Evolutionary conservation across 92 coral and sea anemone genomes (phyloP).

Genomic region (Epizoanthus stellaris): DNA sequence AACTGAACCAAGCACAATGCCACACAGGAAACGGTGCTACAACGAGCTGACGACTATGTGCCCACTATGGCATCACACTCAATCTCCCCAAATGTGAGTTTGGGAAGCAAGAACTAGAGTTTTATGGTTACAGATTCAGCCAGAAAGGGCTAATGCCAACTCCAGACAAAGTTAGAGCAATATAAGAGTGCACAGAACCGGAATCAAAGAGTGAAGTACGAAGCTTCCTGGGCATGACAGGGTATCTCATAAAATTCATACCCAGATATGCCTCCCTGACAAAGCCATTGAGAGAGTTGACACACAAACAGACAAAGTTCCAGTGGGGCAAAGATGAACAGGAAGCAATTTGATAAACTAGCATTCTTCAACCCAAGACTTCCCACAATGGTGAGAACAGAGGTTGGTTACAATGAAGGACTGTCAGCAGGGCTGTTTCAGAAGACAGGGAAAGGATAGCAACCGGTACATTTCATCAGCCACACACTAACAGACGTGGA

Average conservation of each 20-base stretch:
- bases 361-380: conserved; percentile 65
- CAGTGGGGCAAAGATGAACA: conserved; percentile 52
- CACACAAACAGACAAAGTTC: conserved; percentile 62
- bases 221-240: conserved; percentile 64
- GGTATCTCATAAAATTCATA: too few species aligned
- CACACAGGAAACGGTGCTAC: conserved; percentile 48
- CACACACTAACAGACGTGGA: conserved; percentile 61
- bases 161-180: too few species aligned
- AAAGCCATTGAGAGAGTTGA: conserved; percentile 56
- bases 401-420: conserved; percentile 68
- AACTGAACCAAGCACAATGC: conserved; percentile 48
- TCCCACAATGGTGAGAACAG: conserved; percentile 57
- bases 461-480: conserved; percentile 75
- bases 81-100: conserved; percentile 6
- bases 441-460: conserved; percentile 45
- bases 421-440: conserved; percentile 69
- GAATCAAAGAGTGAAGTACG: conserved; percentile 61
- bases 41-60: conserved; percentile 44
- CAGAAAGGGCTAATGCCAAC: conserved; percentile 48
- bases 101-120: too few species aligned
- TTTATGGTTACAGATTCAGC: conserved; percentile 57
- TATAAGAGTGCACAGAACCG: conserved; percentile 53
- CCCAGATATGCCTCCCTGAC: too few species aligned
- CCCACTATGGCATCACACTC: too few species aligned
- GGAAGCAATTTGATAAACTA: conserved; percentile 49